Percentiles rank a stretch among this genome's conserved stretches.
Evolutionary conservation across 2,113 vertebrate species (phyloP).

Genomic region (Hystrix brachyura): DNA sequence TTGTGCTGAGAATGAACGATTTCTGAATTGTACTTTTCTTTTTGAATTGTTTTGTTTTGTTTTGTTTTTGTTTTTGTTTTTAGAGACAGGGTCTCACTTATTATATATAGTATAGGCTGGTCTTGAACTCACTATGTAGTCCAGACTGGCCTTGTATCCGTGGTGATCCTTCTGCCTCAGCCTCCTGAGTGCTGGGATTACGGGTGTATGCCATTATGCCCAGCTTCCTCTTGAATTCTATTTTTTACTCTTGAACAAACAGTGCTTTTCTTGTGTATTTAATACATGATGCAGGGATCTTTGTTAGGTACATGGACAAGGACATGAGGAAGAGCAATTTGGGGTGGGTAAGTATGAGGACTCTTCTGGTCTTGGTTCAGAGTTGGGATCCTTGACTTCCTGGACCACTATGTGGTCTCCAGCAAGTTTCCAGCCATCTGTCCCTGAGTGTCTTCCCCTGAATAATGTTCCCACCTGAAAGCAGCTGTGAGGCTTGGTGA

Average conservation of each 20-base stretch:
- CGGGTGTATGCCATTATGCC: too few relatives aligned
- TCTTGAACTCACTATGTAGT: too few relatives aligned
- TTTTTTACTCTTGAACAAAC: neutral
- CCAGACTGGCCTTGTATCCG: too few relatives aligned
- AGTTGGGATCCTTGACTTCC: too few relatives aligned
- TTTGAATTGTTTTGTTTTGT: neutral
- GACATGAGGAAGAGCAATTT: rapidly evolving
- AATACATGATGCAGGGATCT: neutral
- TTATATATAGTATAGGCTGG: too few relatives aligned
- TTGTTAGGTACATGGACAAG: neutral
- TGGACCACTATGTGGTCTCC: rapidly evolving
- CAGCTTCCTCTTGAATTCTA: neutral
- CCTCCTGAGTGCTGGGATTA: too few relatives aligned
- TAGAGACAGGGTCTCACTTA: too few relatives aligned
- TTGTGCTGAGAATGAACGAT: neutral
- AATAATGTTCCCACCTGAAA: rapidly evolving
- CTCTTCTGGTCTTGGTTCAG: neutral
- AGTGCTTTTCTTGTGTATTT: neutral
- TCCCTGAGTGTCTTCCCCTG: rapidly evolving
- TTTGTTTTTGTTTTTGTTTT: too few relatives aligned
- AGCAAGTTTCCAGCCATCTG: rapidly evolving
- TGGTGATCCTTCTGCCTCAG: too few relatives aligned
- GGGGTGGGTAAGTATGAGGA: rapidly evolving
- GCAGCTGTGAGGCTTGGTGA: rapidly evolving
- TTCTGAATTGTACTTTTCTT: neutral